Evolutionary conservation across 2,797 vertebrate genomes (phyloP).

Genomic region (Megaceryle alcyon): DNA sequence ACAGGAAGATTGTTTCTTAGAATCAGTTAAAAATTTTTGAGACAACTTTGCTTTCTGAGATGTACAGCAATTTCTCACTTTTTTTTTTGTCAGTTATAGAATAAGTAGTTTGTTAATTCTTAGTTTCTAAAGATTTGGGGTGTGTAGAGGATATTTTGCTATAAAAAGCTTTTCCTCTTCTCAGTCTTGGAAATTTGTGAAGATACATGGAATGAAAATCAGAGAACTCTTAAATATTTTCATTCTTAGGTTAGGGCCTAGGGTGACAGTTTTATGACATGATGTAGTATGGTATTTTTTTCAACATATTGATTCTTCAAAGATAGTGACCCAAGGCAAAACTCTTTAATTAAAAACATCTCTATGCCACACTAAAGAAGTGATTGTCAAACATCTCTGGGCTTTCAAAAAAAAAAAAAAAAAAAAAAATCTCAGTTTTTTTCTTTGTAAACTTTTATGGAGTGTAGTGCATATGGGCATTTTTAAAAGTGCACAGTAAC

Average conservation of each 20-base stretch:
- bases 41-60: neutral
- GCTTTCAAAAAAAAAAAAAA: neutral
- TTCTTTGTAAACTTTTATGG: neutral
- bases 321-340: neutral
- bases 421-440: neutral
- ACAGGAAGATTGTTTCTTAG: neutral
- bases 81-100: neutral
- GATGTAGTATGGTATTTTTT: neutral
- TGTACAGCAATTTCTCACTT: neutral
- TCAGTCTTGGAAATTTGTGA: neutral
- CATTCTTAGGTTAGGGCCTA: neutral
- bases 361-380: neutral
- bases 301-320: slow-evolving; percentile 1
- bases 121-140: neutral
- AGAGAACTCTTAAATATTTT: neutral
- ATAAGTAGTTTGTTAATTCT: neutral
- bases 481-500: neutral
- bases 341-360: neutral
- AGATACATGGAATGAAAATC: neutral
- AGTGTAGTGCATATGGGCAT: neutral
- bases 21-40: neutral
- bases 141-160: neutral
- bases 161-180: neutral
- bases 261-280: neutral
- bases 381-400: neutral